phyloP scores from a whole-genome alignment of 2,113 vertebrate species.

The Himantopus leucocephalus region DNA sequence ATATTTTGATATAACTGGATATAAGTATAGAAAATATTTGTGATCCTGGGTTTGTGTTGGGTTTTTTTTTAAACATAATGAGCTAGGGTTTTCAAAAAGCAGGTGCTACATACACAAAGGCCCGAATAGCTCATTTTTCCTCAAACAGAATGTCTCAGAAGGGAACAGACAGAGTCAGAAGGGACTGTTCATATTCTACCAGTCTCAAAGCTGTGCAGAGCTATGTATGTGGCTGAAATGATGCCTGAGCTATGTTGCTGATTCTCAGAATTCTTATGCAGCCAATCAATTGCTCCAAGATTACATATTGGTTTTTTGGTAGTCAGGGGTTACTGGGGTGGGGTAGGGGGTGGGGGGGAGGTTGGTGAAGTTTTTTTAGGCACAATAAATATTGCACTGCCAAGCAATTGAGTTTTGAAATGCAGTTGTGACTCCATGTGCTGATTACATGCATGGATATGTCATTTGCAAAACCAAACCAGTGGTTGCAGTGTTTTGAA shows the following conservation, averaged over 20 bases:
- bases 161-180: neutral
- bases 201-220: neutral
- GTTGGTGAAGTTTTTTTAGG: neutral
- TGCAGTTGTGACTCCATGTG: neutral
- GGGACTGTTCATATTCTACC: neutral
- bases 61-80: neutral
- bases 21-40: neutral
- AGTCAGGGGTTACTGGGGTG: neutral
- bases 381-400: neutral
- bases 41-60: neutral
- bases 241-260: neutral
- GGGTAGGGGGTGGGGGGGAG: fast-evolving
- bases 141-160: neutral
- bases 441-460: neutral
- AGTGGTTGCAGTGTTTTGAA: neutral
- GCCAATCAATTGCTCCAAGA: neutral
- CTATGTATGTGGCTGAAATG: neutral
- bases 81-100: neutral
- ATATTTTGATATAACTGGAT: neutral
- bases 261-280: neutral
- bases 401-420: neutral
- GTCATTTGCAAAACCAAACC: neutral
- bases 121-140: neutral
- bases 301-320: neutral
- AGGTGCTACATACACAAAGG: neutral